These are phyloP conservation scores for Campoletis raptor DNA, from an alignment of 2,888 invertebrate species.

Conservation along the genomic window DNA sequence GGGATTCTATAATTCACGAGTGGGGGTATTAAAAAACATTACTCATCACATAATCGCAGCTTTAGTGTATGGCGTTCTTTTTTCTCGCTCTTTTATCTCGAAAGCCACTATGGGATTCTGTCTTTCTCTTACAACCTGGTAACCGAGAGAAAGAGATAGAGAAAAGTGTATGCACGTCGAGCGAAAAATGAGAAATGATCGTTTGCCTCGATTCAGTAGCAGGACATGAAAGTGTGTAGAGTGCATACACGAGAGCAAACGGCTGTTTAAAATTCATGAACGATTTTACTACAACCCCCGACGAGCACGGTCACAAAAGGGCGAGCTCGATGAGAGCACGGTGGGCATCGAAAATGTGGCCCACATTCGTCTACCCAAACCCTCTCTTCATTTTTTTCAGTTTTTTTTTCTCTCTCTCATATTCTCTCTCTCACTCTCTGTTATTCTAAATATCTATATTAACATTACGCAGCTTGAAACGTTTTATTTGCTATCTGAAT, in stretches of 20 bases:
- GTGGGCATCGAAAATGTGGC: slow-evolving; percentile 68
- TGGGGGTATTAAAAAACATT: slow-evolving; percentile 84
- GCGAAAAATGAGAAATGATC: slow-evolving; percentile 84
- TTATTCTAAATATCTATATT: neutral
- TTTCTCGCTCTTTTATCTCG: slow-evolving; percentile 61
- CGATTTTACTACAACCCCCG: slow-evolving; percentile 81
- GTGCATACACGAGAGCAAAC: slow-evolving; percentile 47
- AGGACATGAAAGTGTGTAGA: slow-evolving; percentile 10
- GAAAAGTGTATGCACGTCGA: slow-evolving; percentile 69
- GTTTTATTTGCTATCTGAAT: slow-evolving; percentile 47
- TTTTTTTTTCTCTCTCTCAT: neutral
- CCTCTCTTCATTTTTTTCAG: slow-evolving; percentile 32
- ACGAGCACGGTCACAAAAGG: slow-evolving; percentile 75
- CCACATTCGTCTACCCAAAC: slow-evolving; percentile 54
- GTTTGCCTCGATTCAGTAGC: slow-evolving; percentile 78
- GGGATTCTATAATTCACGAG: slow-evolving; percentile 62
- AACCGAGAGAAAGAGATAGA: neutral
- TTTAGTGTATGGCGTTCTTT: slow-evolving; percentile 65
- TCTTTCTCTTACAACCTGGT: slow-evolving; percentile 45
- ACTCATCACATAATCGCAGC: slow-evolving; percentile 84
- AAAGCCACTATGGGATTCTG: slow-evolving; percentile 36
- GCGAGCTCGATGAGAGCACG: slow-evolving; percentile 65
- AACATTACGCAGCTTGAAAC: slow-evolving; percentile 36
- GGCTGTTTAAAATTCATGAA: slow-evolving; percentile 85
- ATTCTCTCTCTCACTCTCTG: neutral